Evolutionary conservation across 2,113 vertebrate species (phyloP).

Genomic region (Noturus placidus): DNA sequence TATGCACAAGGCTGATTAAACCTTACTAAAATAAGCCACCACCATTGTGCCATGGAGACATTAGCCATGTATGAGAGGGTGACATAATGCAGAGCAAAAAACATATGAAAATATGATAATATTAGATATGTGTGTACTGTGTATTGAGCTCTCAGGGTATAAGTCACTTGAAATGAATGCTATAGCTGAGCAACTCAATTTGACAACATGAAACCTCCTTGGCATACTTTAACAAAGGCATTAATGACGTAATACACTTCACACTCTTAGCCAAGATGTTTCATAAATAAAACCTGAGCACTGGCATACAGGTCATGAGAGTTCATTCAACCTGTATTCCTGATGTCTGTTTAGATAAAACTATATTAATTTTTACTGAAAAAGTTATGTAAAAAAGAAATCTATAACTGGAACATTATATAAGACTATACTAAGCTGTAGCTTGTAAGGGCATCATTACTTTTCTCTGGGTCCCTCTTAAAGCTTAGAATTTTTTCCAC

Average conservation of each 20-base stretch:
- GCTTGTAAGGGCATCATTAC: neutral
- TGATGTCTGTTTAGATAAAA: neutral
- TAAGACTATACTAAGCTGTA: conserved; percentile 12
- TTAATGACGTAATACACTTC: conserved; percentile 11
- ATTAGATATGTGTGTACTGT: conserved; percentile 14
- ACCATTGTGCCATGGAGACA: neutral
- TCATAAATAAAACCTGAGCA: neutral
- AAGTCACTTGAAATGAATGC: conserved; percentile 28
- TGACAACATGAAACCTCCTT: conserved; percentile 4
- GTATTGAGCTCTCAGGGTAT: neutral
- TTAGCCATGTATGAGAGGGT: conserved; percentile 2
- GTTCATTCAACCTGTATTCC: neutral
- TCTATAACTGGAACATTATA: neutral
- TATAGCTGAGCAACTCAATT: conserved; percentile 15
- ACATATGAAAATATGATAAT: neutral
- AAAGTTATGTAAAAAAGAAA: neutral
- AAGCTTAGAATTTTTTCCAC: conserved; percentile 4
- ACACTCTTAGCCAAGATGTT: neutral
- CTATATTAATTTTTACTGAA: neutral
- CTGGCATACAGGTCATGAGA: neutral
- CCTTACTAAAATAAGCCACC: conserved; percentile 3
- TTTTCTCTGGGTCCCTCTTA: neutral
- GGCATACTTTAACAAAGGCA: conserved; percentile 19
- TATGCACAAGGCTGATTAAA: conserved; percentile 21
- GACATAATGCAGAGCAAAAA: neutral